Evolutionary conservation across 2,888 invertebrate species (phyloP), one percentile per base, ranked within the genome.

Genomic region (Ochlodes sylvanus): DNA sequence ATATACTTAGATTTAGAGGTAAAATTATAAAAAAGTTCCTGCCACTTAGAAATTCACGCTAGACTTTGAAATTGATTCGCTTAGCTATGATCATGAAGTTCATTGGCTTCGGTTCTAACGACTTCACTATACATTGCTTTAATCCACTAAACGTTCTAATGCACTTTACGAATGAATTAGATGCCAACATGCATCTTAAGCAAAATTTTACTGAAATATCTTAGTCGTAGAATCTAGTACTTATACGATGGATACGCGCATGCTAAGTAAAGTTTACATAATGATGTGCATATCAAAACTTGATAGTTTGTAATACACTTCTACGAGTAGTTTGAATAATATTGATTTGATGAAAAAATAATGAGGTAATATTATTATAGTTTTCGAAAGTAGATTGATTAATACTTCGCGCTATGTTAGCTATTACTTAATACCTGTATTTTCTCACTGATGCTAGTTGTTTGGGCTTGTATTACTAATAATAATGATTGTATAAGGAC

Each of bases 11-110:
- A 52, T 9, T 38, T 42, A 60, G 34, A 69, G 73, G 21, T 57
- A 38, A 38, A 52, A 15, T 52, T 57, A 50, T 57, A 74, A 75
- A 77, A 76, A 86, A 87, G 82, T 85, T 87, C 79, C 82, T 84
- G 82, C 81, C 85, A 81, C 72, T 69, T 71, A 69, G 60, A 64
- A 66, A 73, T 74, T 71, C 78, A 82, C 71, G 72, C 73, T 72
- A 73, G 70, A 73, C 74, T 76, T 75, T 69, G 27, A 63, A 72
- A 73, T 73, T 73, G 70, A 76, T 70, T 75, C 71, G 82, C 84
- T 82, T 84, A 80, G 42, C 55, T 55, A 42, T 52, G 4, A 54
- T 27, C 17, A 14, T 50, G 47, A 54, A 66, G 2, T 67, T 50
- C 54, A 67, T 44, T 10, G 60, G 41, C 50, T 38, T 54, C 52